Conservation (phyloP, 2,888 invertebrate genomes). For the Eristalis arbustorum region DNA sequence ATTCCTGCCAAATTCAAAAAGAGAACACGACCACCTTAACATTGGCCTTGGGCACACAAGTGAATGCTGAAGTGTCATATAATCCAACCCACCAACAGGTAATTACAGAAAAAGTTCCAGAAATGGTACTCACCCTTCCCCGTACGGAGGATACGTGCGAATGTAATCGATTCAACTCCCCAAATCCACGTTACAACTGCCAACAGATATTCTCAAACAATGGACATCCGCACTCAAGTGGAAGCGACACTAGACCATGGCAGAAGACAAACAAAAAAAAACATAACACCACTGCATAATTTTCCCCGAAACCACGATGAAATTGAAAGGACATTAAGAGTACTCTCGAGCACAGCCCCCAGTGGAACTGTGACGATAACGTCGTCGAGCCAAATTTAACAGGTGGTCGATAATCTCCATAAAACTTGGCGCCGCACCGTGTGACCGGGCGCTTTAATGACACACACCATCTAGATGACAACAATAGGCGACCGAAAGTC, state of each 20-base stretch:
- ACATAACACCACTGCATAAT: neutral
- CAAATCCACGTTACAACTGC: neutral
- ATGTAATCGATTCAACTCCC: neutral
- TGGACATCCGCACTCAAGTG: neutral
- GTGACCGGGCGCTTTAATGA: neutral
- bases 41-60: neutral
- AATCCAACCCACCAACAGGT: neutral
- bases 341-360: neutral
- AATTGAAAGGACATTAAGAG: constrained; percentile 1
- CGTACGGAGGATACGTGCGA: neutral
- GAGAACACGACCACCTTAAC: neutral
- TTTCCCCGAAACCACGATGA: neutral
- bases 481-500: neutral
- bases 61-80: neutral
- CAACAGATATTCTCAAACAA: neutral
- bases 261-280: neutral
- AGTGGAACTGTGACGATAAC: neutral
- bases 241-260: neutral
- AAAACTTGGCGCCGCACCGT: constrained; percentile 17
- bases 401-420: constrained; percentile 41
- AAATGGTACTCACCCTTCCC: neutral
- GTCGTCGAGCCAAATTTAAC: constrained; percentile 16
- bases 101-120: neutral
- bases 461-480: neutral
- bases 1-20: neutral